Conservation (phyloP, 2,113 vertebrate genomes). For the Plotosus lineatus region DNA sequence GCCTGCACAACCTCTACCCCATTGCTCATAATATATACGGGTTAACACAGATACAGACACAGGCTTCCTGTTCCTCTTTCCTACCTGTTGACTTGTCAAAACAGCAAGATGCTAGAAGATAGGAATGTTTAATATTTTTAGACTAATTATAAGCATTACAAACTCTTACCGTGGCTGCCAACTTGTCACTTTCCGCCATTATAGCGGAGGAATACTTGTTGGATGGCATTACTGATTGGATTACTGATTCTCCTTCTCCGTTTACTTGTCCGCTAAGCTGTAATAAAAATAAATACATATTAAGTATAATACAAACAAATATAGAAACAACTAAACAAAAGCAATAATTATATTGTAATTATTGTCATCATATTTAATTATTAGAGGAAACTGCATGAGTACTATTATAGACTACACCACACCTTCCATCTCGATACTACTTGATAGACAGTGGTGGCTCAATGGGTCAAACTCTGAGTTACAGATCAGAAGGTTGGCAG, state of each 20-base stretch:
- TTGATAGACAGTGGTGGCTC: too few species aligned
- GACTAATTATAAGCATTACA: not conserved
- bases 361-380: not conserved
- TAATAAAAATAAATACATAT: slow-evolving; percentile 14
- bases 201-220: slow-evolving; percentile 69
- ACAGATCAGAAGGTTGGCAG: too few species aligned
- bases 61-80: not conserved
- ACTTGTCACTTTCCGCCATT: slow-evolving; percentile 71
- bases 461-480: too few species aligned
- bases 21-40: too few species aligned
- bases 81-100: not conserved
- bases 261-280: slow-evolving; percentile 66
- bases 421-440: too few species aligned
- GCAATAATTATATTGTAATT: not conserved
- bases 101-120: not conserved
- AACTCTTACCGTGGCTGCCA: slow-evolving; percentile 72
- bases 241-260: slow-evolving; percentile 52
- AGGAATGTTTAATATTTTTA: not conserved
- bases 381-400: not conserved
- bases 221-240: slow-evolving; percentile 65
- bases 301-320: not conserved
- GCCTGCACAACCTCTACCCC: too few species aligned
- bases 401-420: too few species aligned
- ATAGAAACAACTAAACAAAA: not conserved
- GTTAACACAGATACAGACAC: not conserved